phyloP scores from a whole-genome alignment of 2,113 vertebrate species.

The Sceloporus tristichus region DNA sequence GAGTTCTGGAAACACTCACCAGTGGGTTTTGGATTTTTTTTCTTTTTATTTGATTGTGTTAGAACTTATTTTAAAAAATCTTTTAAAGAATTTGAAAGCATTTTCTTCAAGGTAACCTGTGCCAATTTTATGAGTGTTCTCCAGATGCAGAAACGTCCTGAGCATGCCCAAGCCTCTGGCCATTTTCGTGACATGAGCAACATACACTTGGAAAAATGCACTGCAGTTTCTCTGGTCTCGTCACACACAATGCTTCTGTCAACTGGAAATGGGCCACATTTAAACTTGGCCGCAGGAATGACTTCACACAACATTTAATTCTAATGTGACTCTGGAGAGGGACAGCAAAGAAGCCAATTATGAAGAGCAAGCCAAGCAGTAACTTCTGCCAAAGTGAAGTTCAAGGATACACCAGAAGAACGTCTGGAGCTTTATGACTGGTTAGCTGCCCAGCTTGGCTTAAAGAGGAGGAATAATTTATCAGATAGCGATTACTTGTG shows the following conservation, averaged over 20 bases:
- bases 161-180: background rate
- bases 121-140: background rate
- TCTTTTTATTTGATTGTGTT: background rate
- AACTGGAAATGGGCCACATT: background rate
- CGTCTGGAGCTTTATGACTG: background rate
- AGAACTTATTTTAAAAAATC: background rate
- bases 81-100: background rate
- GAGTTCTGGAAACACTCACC: background rate
- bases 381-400: slow-evolving; percentile 11
- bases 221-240: background rate
- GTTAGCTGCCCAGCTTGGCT: background rate
- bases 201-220: background rate
- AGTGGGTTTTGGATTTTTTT: background rate
- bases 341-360: background rate
- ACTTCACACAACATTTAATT: background rate
- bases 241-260: background rate
- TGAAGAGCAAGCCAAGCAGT: background rate
- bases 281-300: slow-evolving; percentile 10
- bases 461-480: slow-evolving; percentile 3
- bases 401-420: background rate
- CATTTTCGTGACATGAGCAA: background rate
- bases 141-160: background rate
- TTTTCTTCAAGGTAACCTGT: background rate
- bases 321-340: background rate
- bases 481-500: background rate